Evolutionary conservation across 2,113 vertebrate species (phyloP).

Genomic region (Sialia sialis): DNA sequence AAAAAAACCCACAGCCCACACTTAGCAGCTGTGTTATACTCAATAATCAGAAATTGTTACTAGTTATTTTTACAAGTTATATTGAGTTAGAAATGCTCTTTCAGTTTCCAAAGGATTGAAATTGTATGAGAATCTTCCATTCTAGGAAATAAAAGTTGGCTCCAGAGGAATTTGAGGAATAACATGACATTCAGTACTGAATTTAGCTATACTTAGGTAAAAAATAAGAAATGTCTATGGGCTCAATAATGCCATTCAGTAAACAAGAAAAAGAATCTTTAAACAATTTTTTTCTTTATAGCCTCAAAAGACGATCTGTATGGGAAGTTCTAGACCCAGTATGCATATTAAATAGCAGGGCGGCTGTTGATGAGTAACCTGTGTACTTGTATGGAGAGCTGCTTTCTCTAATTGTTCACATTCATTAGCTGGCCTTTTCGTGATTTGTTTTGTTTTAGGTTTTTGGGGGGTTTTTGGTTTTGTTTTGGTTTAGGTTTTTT

Average conservation of each 20-base stretch:
- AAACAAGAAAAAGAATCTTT: background rate
- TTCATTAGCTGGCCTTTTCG: background rate
- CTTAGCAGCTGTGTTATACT: background rate
- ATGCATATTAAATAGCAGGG: background rate
- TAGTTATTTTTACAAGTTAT: background rate
- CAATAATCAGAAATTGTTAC: background rate
- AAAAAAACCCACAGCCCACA: fast-evolving
- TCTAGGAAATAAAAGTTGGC: background rate
- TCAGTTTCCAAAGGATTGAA: background rate
- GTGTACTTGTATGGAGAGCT: background rate
- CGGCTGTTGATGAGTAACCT: background rate
- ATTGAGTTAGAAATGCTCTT: background rate
- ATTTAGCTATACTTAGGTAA: background rate
- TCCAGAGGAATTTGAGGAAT: background rate
- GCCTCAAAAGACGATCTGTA: background rate
- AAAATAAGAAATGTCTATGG: background rate
- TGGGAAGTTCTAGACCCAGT: background rate
- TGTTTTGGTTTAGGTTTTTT: background rate
- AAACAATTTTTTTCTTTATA: background rate
- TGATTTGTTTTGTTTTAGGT: background rate
- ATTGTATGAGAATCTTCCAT: background rate
- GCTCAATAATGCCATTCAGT: background rate
- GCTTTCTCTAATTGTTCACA: background rate
- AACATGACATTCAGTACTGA: background rate
- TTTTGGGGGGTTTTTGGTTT: too few relatives aligned